phyloP scores from a whole-genome alignment of 2,113 vertebrate species.

The Pachypanchax playfairii region DNA sequence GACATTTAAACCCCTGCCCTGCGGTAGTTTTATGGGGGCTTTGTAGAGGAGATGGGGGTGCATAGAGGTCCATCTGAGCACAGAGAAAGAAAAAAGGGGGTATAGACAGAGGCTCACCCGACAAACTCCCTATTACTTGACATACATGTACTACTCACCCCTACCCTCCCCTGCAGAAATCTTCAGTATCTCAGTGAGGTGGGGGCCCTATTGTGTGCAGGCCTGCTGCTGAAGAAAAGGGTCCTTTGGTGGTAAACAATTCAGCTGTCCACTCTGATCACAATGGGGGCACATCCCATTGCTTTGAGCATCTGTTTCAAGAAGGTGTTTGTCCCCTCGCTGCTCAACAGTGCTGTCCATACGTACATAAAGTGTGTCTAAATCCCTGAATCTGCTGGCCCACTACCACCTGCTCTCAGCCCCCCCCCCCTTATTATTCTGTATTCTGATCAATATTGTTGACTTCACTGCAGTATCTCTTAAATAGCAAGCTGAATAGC shows the following conservation, averaged over 20 bases:
- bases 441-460: constrained; percentile 69
- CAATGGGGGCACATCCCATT: constrained; percentile 76
- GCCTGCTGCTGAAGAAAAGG: constrained; percentile 71
- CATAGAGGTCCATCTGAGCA: constrained; percentile 66
- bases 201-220: constrained; percentile 71
- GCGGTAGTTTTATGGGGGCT: constrained; percentile 66
- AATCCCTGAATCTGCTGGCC: constrained; percentile 70
- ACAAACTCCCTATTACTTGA: constrained; percentile 51
- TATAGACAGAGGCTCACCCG: constrained; percentile 63
- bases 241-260: constrained; percentile 76
- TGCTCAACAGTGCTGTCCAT: constrained; percentile 52
- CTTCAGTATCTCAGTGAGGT: constrained; percentile 57
- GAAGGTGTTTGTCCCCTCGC: constrained; percentile 59
- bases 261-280: constrained; percentile 80
- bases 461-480: constrained; percentile 64
- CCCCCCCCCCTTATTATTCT: constrained; percentile 59
- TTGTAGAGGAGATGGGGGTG: constrained; percentile 45
- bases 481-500: constrained; percentile 54
- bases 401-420: constrained; percentile 74
- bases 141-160: constrained; percentile 31
- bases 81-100: constrained; percentile 61
- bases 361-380: constrained; percentile 56
- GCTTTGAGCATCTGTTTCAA: constrained; percentile 76
- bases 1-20: constrained; percentile 82
- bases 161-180: constrained; percentile 51